These are phyloP conservation scores for Alviniconcha marisindica DNA, from an alignment of 1,140 invertebrate genomes.

Conservation along the genomic window DNA sequence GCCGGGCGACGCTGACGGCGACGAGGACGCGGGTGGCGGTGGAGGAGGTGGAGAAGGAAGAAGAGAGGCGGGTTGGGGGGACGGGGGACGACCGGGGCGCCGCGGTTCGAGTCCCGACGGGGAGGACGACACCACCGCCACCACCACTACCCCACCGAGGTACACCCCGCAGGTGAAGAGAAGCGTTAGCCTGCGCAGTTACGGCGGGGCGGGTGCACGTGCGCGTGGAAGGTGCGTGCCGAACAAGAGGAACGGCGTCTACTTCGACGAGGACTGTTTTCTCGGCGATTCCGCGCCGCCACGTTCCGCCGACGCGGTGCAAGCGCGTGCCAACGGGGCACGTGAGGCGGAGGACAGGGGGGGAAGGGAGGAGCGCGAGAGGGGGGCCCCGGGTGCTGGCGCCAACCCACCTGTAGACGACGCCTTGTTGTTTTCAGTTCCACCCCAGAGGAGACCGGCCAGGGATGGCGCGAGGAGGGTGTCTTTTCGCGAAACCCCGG, in stretches of 20 bases:
- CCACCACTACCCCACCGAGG: too few species aligned
- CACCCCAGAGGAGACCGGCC: not conserved
- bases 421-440: not conserved
- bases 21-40: not conserved
- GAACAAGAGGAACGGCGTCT: slow-evolving; percentile 41
- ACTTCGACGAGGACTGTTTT: slow-evolving; percentile 31
- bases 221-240: not conserved
- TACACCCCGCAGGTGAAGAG: not conserved
- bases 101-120: not conserved
- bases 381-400: not conserved
- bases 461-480: not conserved
- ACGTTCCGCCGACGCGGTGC: not conserved
- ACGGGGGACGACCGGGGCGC: not conserved
- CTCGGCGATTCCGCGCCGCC: not conserved
- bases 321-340: not conserved
- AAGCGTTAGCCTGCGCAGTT: not conserved
- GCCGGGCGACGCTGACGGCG: not conserved
- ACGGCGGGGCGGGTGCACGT: not conserved
- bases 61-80: not conserved
- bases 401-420: not conserved
- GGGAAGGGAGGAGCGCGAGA: not conserved
- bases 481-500: slow-evolving; percentile 43
- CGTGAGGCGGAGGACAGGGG: not conserved
- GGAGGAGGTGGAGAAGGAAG: not conserved
- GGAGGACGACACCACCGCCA: too few species aligned